Evolutionary conservation across 2,888 invertebrate genomes (phyloP), one percentile per base, ranked within the genome.

Genomic region (Meta bourneti): DNA sequence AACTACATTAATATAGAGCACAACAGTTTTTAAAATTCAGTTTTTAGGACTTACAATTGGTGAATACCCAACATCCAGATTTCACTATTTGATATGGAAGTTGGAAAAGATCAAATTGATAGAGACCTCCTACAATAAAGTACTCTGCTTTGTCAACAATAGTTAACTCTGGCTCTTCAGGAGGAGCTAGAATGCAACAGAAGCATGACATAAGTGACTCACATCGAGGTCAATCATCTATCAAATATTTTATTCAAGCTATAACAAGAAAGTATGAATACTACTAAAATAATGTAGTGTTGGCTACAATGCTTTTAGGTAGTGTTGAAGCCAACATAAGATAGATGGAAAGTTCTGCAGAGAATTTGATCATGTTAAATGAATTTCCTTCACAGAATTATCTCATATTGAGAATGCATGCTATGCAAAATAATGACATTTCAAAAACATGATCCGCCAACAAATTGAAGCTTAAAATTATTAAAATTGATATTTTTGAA

Each of bases 71-170:
- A 16, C 79, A 82, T 16, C 90, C 92, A 19, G 86, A 61, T 82
- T 90, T 87, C 16, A 93, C 84, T 11, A 91, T 86, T 54, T 82
- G 93, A 84, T 91, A 78, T 9, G 93, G 93, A 7, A 93, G 88
- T 19, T 91, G 75, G 74, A 91, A 81, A 19, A 93, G 78, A 52
- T 93, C 88, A 77, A 90, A 91, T 54, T 93, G 91, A 49, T 85
- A 91, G 20, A 93, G 61, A 51, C 93, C 93, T 49, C 93, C 93
- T 9, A 92, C 85, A 6, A 87, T 69, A 82, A 85, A 89, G 69
- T 87, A 90, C 69, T 85, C 92, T 9, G 78, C 48, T 49, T 83
- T 84, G 16, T 90, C 87, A 16, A 92, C 81, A 71, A 92, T 87
- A 6, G 48, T 83, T 11, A 88, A 20, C 69, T 92, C 92, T 5